A percentile compares a stretch with the other conserved stretches of the same genome.
Conservation (phyloP, 2,888 invertebrate species). For the Scotopteryx bipunctaria region DNA sequence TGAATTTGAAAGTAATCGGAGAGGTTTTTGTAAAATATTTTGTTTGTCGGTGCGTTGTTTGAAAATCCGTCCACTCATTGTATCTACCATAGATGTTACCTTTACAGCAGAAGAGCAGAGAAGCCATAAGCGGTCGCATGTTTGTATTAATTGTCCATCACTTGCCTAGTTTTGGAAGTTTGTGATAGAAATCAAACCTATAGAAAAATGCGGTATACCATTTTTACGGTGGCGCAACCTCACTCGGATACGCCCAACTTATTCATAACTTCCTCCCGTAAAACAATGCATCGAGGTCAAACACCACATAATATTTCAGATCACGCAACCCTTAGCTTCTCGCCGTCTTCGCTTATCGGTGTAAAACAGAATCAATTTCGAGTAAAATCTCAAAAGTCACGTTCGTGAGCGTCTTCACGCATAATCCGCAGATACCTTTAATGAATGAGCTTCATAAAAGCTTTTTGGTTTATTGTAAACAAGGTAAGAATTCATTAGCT, state of each 20-base stretch:
- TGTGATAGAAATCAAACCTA: no score
- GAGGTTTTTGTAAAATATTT: neutral
- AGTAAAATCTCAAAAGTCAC: conserved; percentile 62
- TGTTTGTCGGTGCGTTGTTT: neutral
- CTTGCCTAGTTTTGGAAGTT: no score
- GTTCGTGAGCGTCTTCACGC: conserved; percentile 64
- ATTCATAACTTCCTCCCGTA: conserved; percentile 32
- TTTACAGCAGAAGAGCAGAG: no score
- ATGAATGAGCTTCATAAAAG: conserved; percentile 70
- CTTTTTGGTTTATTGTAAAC: conserved; percentile 75
- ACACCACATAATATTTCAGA: conserved; percentile 46
- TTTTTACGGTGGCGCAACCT: conserved; percentile 21
- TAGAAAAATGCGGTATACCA: conserved; percentile 8
- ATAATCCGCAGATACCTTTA: conserved; percentile 66
- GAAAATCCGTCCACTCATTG: neutral
- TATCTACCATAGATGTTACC: no score
- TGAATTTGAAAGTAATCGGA: conserved; percentile 1
- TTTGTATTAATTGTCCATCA: no score
- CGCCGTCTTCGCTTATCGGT: conserved; percentile 43
- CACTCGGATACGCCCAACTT: conserved; percentile 21
- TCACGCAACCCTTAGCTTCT: conserved; percentile 49
- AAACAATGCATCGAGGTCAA: conserved; percentile 41
- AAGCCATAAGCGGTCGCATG: no score
- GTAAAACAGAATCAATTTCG: conserved; percentile 54
- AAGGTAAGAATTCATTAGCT: conserved; percentile 74